phyloP scores from a whole-genome alignment of 2,888 invertebrate species.

The Craniophora ligustri region DNA sequence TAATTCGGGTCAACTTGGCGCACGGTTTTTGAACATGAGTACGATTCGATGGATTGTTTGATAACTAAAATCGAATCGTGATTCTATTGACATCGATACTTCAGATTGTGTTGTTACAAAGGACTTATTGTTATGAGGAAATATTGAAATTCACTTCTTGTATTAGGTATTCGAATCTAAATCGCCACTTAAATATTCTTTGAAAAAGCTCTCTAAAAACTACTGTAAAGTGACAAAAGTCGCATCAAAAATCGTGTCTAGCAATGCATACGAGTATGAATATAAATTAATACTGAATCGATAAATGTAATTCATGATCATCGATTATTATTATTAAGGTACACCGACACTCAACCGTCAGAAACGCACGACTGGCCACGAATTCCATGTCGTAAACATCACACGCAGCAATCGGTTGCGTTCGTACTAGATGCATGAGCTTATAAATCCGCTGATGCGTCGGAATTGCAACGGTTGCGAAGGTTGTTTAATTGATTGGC shows the following conservation, averaged over 20 bases:
- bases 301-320: slow-evolving; percentile 27
- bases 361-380: slow-evolving; percentile 59
- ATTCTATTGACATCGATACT: slow-evolving; percentile 25
- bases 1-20: slow-evolving; percentile 35
- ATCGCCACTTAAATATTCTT: neutral
- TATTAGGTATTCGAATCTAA: neutral
- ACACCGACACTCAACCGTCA: slow-evolving; percentile 42
- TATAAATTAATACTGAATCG: slow-evolving; percentile 22
- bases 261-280: slow-evolving; percentile 6
- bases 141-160: slow-evolving; percentile 12
- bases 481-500: slow-evolving; percentile 46
- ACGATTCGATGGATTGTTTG: slow-evolving; percentile 15
- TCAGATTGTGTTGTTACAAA: slow-evolving; percentile 9
- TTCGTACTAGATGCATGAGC: slow-evolving; percentile 62
- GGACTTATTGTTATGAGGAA: slow-evolving; percentile 7
- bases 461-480: slow-evolving; percentile 60
- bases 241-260: slow-evolving; percentile 1
- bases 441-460: slow-evolving; percentile 63
- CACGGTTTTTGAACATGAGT: slow-evolving; percentile 9
- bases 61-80: slow-evolving; percentile 41
- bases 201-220: neutral
- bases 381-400: slow-evolving; percentile 57
- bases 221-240: neutral
- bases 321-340: slow-evolving; percentile 45
- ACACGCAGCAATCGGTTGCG: slow-evolving; percentile 58